These are phyloP conservation scores for Netelia fuscicornis DNA, from an alignment of 2,888 invertebrate genomes.

Conservation along the genomic window DNA sequence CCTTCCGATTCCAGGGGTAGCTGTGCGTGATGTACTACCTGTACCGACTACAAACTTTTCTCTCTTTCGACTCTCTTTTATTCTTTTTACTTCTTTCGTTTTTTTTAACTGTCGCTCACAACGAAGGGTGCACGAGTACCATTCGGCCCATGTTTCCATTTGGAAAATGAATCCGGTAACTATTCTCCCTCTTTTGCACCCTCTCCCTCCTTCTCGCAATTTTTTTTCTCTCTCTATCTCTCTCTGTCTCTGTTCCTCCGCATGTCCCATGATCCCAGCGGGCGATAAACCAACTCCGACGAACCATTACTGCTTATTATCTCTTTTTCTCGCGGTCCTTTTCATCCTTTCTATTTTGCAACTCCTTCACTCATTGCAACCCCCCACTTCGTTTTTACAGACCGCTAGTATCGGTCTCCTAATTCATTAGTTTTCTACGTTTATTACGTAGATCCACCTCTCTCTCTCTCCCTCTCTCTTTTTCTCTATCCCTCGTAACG, in stretches of 20 bases:
- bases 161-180: conserved; percentile 32
- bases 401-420: conserved; percentile 5
- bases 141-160: conserved; percentile 21
- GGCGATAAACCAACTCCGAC: conserved; percentile 25
- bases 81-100: conserved; percentile 6
- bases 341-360: background rate
- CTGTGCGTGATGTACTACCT: conserved; percentile 14
- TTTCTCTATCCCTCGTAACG: too few relatives aligned
- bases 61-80: background rate
- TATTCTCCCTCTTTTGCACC: conserved; percentile 4
- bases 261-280: background rate
- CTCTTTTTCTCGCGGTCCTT: background rate
- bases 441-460: conserved; percentile 9
- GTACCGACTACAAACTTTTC: background rate
- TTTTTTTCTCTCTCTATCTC: background rate
- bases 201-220: background rate
- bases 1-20: background rate
- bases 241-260: background rate
- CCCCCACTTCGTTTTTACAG: background rate
- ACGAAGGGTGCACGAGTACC: conserved; percentile 8
- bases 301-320: conserved; percentile 1
- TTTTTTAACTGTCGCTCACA: background rate
- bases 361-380: conserved; percentile 3
- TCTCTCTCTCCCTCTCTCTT: too few relatives aligned
- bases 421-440: conserved; percentile 17